These are phyloP conservation scores for Aradus depressus DNA, from an alignment of 2,888 invertebrate species.

Conservation along the genomic window DNA sequence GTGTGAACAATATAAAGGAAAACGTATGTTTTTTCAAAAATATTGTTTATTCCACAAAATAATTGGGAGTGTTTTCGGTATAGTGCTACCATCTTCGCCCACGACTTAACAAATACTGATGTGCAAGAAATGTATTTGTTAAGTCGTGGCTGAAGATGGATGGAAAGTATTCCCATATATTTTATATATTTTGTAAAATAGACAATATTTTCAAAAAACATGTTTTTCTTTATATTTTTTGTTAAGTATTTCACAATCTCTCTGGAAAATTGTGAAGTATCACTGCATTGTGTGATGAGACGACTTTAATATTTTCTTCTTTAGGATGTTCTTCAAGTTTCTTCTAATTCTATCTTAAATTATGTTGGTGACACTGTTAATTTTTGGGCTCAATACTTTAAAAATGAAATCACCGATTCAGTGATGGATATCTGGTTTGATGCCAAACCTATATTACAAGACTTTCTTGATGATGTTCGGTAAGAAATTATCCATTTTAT, in stretches of 20 bases:
- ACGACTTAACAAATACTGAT: too few relatives aligned
- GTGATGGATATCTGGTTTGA: conserved; percentile 62
- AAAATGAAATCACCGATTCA: conserved; percentile 56
- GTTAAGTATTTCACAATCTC: not conserved
- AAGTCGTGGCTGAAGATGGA: too few relatives aligned
- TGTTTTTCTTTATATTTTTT: not conserved
- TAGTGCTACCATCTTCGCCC: too few relatives aligned
- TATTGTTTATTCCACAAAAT: not conserved
- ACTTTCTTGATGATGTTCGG: conserved; percentile 60
- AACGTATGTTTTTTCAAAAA: not conserved
- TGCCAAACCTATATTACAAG: conserved; percentile 55
- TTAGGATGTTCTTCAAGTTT: conserved; percentile 18
- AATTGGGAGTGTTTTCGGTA: too few relatives aligned
- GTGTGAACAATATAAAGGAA: not conserved
- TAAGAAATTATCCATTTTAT: conserved; percentile 32
- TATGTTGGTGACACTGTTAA: conserved; percentile 37
- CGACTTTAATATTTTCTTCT: not conserved
- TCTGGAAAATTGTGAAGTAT: not conserved
- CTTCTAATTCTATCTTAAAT: conserved; percentile 25
- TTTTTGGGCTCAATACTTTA: conserved; percentile 54
- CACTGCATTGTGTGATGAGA: not conserved
- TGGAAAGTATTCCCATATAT: too few relatives aligned
- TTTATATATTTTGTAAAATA: too few relatives aligned
- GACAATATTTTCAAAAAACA: not conserved
- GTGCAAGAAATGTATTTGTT: too few relatives aligned